phyloP scores from a whole-genome alignment of 2,113 vertebrate species.

The Todiramphus saurophagus region DNA sequence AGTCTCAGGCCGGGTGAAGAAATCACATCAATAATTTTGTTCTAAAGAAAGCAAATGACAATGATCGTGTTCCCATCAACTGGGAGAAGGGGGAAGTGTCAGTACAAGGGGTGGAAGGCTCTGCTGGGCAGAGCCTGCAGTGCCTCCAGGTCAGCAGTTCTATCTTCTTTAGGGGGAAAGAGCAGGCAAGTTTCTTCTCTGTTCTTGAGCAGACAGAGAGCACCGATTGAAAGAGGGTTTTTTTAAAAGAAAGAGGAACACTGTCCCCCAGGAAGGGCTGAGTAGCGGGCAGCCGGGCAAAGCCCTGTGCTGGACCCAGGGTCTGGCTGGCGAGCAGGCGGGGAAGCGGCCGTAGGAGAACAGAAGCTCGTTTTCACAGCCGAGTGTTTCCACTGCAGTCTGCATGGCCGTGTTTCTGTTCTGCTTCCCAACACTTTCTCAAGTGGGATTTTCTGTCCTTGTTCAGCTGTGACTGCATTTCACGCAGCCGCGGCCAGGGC shows the following conservation, averaged over 20 bases:
- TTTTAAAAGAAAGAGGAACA: too few species aligned
- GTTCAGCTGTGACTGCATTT: background rate
- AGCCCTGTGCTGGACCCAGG: background rate
- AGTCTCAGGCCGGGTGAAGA: background rate
- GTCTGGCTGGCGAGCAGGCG: background rate
- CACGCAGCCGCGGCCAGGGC: fast-evolving
- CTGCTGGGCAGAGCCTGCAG: background rate
- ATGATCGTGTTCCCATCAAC: fast-evolving
- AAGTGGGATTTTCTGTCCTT: background rate
- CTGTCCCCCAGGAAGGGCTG: background rate
- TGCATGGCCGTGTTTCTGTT: background rate
- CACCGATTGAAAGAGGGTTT: background rate
- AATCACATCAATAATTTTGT: background rate
- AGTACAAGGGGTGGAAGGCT: background rate
- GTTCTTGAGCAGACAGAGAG: background rate
- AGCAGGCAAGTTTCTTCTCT: background rate
- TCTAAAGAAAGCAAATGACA: background rate
- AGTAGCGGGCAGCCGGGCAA: background rate
- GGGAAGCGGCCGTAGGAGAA: background rate
- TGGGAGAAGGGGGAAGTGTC: background rate
- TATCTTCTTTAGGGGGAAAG: background rate
- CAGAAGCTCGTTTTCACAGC: background rate
- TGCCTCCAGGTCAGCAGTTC: background rate
- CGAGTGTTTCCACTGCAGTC: background rate
- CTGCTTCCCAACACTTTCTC: background rate